phyloP scores from a whole-genome alignment of 1,140 invertebrate species.

The Bombus waltoni region DNA sequence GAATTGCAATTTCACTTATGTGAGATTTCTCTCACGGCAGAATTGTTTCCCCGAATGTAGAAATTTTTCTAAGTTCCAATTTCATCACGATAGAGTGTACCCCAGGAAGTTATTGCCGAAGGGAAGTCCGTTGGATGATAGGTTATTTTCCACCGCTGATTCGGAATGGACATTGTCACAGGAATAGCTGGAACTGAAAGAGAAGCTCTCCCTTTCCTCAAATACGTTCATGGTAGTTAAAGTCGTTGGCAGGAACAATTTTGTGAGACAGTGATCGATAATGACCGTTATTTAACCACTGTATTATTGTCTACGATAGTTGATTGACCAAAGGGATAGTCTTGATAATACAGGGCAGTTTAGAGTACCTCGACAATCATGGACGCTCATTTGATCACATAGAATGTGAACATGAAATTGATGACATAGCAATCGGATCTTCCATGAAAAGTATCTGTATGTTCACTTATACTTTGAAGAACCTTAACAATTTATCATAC shows the following conservation, averaged over 20 bases:
- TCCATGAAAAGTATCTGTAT: no score
- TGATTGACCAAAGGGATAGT: not conserved
- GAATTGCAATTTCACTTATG: not conserved
- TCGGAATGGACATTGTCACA: not conserved
- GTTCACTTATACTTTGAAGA: no score
- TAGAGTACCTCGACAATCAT: no score
- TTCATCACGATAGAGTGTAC: not conserved
- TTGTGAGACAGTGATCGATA: not conserved
- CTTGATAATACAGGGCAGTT: not conserved
- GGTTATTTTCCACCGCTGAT: not conserved
- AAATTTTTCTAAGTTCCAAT: slow-evolving; percentile 1
- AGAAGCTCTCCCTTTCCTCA: not conserved
- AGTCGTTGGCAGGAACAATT: not conserved
- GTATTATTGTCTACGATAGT: not conserved
- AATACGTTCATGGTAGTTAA: not conserved
- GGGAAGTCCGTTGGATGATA: not conserved
- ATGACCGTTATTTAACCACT: not conserved
- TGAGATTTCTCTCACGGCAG: not conserved
- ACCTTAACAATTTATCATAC: no score
- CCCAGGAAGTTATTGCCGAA: not conserved
- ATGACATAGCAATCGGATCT: no score
- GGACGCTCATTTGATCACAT: no score
- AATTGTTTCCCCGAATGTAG: not conserved
- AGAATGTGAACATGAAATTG: no score
- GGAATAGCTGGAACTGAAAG: not conserved